A percentile compares a stretch with the other conserved stretches of the same genome.
Conservation (phyloP, 1,140 invertebrate genomes). For the Caerostris darwini region DNA sequence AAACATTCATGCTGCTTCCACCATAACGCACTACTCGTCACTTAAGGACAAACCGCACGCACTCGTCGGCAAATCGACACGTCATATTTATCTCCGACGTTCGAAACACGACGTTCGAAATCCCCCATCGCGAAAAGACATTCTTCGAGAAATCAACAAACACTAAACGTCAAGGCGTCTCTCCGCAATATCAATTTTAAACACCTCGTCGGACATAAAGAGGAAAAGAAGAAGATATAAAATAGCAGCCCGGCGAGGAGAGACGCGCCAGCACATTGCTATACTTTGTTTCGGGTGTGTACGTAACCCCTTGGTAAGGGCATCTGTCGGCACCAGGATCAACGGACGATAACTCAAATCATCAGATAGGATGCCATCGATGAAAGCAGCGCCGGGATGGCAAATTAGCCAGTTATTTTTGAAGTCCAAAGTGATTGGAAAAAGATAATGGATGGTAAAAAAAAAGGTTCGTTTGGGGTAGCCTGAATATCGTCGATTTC, state of each 20-base stretch:
- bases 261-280: background rate
- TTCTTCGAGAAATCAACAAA: background rate
- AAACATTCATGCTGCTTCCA: background rate
- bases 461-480: no score
- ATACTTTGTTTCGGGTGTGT: constrained; percentile 56
- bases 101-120: background rate
- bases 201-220: constrained; percentile 14
- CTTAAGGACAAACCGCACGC: background rate
- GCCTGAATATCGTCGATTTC: no score
- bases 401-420: background rate
- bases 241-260: background rate
- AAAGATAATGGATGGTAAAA: background rate
- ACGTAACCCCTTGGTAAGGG: constrained; percentile 31
- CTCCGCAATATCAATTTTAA: constrained; percentile 32
- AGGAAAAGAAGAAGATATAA: background rate
- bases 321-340: constrained; percentile 33
- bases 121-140: background rate
- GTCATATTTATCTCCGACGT: background rate
- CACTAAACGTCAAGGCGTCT: constrained; percentile 46
- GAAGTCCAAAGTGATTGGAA: background rate
- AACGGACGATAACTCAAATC: constrained; percentile 54
- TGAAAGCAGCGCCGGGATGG: background rate
- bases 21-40: background rate
- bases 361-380: constrained; percentile 24
- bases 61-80: background rate